Conservation (phyloP, 2,888 invertebrate species). For the Callimorpha dominula region DNA sequence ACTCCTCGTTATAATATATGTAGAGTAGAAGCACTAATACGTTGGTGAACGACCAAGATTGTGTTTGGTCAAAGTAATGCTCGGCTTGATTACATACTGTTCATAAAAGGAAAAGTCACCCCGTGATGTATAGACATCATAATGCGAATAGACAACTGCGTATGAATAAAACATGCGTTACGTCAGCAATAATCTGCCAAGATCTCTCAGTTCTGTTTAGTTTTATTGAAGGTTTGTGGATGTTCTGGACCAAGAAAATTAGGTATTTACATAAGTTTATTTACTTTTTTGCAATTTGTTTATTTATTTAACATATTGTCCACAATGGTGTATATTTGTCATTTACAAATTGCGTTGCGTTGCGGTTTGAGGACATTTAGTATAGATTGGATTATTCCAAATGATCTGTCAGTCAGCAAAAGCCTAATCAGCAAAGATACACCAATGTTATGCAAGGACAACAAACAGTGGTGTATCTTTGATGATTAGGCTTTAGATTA, state of each 20-base stretch:
- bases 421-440: neutral
- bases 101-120: conserved; percentile 64
- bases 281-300: neutral
- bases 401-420: neutral
- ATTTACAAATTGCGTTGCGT: neutral
- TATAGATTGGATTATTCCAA: neutral
- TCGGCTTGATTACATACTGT: conserved; percentile 51
- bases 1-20: neutral
- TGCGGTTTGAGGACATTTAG: neutral
- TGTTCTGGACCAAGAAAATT: conserved; percentile 9
- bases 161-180: conserved; percentile 81
- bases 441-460: no score
- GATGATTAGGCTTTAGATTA: no score
- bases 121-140: conserved; percentile 71
- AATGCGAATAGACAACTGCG: conserved; percentile 68
- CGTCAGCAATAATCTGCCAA: conserved; percentile 74
- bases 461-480: no score
- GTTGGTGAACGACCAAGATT: neutral
- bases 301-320: neutral
- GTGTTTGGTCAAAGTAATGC: conserved; percentile 18
- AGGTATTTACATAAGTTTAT: conserved; percentile 17
- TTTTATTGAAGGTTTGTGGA: conserved; percentile 40
- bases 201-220: conserved; percentile 59
- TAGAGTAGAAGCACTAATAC: neutral
- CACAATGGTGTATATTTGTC: neutral